Conservation (phyloP, 2,888 invertebrate species). For the Clanis bilineata region DNA sequence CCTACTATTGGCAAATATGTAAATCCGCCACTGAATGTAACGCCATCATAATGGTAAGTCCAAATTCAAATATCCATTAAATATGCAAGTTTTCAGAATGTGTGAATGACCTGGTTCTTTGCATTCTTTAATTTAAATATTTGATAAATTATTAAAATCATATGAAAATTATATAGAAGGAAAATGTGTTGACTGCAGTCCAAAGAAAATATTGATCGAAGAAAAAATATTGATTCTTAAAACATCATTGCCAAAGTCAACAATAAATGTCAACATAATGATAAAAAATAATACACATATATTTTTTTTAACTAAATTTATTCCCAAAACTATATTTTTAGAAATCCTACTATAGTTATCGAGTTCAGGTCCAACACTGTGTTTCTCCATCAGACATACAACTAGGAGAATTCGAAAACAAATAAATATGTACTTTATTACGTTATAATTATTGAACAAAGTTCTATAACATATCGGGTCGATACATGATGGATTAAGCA, state of each 20-base stretch:
- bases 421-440: conserved; percentile 5
- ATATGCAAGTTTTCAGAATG: too few species aligned
- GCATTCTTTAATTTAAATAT: too few species aligned
- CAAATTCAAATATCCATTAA: too few species aligned
- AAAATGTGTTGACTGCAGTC: neutral
- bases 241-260: too few species aligned
- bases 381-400: conserved; percentile 37
- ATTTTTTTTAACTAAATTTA: conserved; percentile 65
- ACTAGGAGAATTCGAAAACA: conserved; percentile 18
- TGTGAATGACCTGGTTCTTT: too few species aligned
- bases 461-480: neutral
- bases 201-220: neutral
- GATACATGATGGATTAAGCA: neutral
- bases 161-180: too few species aligned
- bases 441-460: neutral
- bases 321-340: conserved; percentile 67
- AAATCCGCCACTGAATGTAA: too few species aligned
- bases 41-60: too few species aligned
- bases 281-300: conserved; percentile 18
- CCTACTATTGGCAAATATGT: too few species aligned
- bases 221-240: too few species aligned
- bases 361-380: conserved; percentile 67
- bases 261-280: neutral
- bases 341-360: conserved; percentile 56
- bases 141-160: too few species aligned